A percentile compares a stretch with the other conserved stretches of the same genome.
These are phyloP conservation scores for Stigmatopora nigra DNA, from an alignment of 2,113 vertebrate genomes.

Conservation along the genomic window DNA sequence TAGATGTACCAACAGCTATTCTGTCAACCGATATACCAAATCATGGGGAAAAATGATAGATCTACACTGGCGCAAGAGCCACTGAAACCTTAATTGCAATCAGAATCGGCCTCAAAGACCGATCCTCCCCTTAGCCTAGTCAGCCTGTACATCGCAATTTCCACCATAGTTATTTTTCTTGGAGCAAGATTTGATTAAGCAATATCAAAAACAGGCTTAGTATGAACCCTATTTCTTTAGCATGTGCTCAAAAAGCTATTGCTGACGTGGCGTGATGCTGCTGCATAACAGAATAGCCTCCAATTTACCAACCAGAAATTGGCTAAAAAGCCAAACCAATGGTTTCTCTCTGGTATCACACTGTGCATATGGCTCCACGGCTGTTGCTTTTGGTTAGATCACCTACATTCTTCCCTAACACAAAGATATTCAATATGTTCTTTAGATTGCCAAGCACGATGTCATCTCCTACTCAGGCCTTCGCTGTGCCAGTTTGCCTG, in stretches of 20 bases:
- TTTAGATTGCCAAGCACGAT: slow-evolving; percentile 19
- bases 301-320: not conserved
- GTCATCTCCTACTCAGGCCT: slow-evolving; percentile 14
- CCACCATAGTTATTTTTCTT: slow-evolving; percentile 42
- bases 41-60: slow-evolving; percentile 37
- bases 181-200: slow-evolving; percentile 31
- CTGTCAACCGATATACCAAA: not conserved
- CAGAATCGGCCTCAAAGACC: slow-evolving; percentile 36
- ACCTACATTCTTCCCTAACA: slow-evolving; percentile 32
- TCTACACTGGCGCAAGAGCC: slow-evolving; percentile 34
- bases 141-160: slow-evolving; percentile 61
- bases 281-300: slow-evolving; percentile 6
- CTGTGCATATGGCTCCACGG: slow-evolving; percentile 14
- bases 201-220: slow-evolving; percentile 15
- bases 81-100: slow-evolving; percentile 27
- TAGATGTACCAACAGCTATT: not conserved
- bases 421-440: slow-evolving; percentile 34
- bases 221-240: slow-evolving; percentile 13
- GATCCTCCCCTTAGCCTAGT: slow-evolving; percentile 32
- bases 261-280: not conserved
- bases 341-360: slow-evolving; percentile 20
- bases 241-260: slow-evolving; percentile 3
- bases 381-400: slow-evolving; percentile 37
- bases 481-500: not conserved
- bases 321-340: slow-evolving; percentile 6